A percentile compares a stretch with the other conserved stretches of the same genome.
Conservation (phyloP, 2,888 invertebrate species). For the Acronicta leporina region DNA sequence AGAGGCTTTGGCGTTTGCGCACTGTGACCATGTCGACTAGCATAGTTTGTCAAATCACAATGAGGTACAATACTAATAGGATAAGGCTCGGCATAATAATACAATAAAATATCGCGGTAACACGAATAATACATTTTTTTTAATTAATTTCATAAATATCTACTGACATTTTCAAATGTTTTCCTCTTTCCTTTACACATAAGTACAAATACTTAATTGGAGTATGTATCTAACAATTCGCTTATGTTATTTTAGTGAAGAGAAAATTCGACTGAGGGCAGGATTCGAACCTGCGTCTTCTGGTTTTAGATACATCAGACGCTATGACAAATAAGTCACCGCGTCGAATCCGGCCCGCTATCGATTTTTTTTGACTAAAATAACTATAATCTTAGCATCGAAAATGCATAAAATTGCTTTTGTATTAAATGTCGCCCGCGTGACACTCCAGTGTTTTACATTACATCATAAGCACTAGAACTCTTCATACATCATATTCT, state of each 20-base stretch:
- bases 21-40: slow-evolving; percentile 68
- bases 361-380: no score
- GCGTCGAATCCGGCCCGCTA: no score
- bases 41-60: slow-evolving; percentile 56
- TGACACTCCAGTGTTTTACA: background rate
- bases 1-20: slow-evolving; percentile 62
- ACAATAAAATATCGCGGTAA: slow-evolving; percentile 17
- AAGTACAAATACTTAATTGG: background rate
- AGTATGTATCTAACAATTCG: no score
- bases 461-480: slow-evolving; percentile 10
- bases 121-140: slow-evolving; percentile 12
- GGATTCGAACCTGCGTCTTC: no score
- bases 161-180: slow-evolving; percentile 46
- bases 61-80: slow-evolving; percentile 26
- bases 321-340: no score
- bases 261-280: no score
- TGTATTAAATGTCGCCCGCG: no score
- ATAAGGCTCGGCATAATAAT: slow-evolving; percentile 45
- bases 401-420: no score
- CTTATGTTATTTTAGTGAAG: no score
- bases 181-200: background rate
- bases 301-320: no score
- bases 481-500: background rate
- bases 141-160: slow-evolving; percentile 17
- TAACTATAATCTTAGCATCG: no score